phyloP scores from a whole-genome alignment of 2,888 invertebrate genomes.

The Carterocephalus palaemon region DNA sequence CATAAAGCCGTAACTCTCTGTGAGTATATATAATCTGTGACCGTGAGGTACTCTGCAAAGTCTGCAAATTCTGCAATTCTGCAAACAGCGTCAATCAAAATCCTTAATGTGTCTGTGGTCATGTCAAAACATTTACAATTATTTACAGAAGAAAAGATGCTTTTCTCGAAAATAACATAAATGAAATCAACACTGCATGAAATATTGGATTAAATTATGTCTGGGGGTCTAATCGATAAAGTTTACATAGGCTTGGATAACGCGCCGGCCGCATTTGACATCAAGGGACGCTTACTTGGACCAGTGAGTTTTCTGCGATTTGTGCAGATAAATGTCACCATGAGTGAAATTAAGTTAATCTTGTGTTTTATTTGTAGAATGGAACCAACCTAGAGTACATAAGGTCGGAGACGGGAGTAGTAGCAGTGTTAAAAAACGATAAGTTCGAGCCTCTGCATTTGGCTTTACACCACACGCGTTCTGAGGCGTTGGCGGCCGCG shows the following conservation, averaged over 20 bases:
- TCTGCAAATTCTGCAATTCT: no score
- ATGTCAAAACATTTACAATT: no score
- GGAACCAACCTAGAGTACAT: conserved; percentile 88
- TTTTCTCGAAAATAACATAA: conserved; percentile 41
- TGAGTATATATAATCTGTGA: no score
- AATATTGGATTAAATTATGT: conserved; percentile 51
- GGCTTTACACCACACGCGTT: conserved; percentile 85
- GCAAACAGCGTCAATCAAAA: no score
- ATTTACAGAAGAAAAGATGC: conserved; percentile 57
- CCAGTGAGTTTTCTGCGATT: conserved; percentile 53
- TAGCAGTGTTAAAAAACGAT: conserved; percentile 84
- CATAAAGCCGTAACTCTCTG: no score
- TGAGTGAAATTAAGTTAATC: conserved; percentile 1
- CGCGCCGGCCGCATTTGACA: conserved; percentile 86
- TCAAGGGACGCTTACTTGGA: conserved; percentile 86
- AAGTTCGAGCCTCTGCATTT: conserved; percentile 87
- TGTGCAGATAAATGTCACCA: neutral
- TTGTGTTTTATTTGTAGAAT: conserved; percentile 57
- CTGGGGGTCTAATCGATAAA: conserved; percentile 81
- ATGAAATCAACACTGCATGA: conserved; percentile 36
- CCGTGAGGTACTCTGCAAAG: no score
- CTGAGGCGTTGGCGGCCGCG: conserved; percentile 82
- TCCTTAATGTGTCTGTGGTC: no score
- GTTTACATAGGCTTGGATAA: conserved; percentile 87
- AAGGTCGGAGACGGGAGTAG: conserved; percentile 86